phyloP scores from a whole-genome alignment of 2,888 invertebrate genomes.

The Pegoplata infirma region DNA sequence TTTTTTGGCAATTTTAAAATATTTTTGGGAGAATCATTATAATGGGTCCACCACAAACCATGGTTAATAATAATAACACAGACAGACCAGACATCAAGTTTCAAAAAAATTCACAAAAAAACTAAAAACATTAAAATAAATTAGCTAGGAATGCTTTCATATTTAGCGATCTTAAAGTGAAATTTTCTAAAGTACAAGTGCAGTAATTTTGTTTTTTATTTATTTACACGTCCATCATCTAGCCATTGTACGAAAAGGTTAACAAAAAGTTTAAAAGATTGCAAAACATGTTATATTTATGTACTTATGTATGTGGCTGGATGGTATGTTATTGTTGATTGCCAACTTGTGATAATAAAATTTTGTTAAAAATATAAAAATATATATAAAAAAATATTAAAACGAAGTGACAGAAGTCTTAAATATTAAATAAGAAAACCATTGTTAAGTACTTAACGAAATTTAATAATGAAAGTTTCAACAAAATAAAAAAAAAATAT shows the following conservation, averaged over 20 bases:
- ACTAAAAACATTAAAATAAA: not conserved
- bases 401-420: conserved; percentile 2
- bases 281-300: conserved; percentile 8
- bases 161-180: not conserved
- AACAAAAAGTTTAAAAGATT: conserved; percentile 1
- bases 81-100: not conserved
- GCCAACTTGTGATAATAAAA: not conserved
- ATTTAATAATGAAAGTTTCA: conserved; percentile 28
- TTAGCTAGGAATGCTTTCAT: conserved; percentile 13
- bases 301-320: no score
- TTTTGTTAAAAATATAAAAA: not conserved
- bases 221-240: not conserved
- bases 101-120: not conserved
- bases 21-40: not conserved
- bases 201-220: no score
- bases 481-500: no score
- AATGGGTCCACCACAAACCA: not conserved
- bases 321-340: not conserved
- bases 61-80: not conserved
- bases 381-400: not conserved
- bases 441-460: conserved; percentile 29
- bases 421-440: conserved; percentile 24
- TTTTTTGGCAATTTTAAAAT: not conserved
- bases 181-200: conserved; percentile 17
- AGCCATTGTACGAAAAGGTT: not conserved